Conservation (phyloP, 2,888 invertebrate genomes). For the Amblyteles armatorius region DNA sequence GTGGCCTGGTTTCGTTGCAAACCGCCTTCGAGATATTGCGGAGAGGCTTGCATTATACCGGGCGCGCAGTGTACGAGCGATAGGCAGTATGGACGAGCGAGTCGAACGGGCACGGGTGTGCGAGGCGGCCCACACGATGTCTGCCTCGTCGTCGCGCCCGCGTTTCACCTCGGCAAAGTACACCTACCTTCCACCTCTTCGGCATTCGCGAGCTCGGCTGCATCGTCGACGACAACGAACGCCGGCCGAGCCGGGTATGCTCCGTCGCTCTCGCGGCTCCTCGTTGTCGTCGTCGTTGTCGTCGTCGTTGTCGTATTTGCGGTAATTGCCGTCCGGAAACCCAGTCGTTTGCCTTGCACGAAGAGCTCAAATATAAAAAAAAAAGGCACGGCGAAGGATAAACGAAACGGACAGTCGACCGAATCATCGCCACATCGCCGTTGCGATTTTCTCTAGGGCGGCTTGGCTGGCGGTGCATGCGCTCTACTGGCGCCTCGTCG, state of each 20-base stretch:
- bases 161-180: conserved; percentile 34
- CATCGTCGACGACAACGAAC: neutral
- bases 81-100: conserved; percentile 17
- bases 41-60: conserved; percentile 13
- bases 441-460: conserved; percentile 26
- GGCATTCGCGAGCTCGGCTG: neutral
- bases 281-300: conserved; percentile 60
- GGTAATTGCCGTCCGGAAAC: conserved; percentile 72
- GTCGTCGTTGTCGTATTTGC: conserved; percentile 36
- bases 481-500: conserved; percentile 19
- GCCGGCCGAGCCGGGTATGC: conserved; percentile 18
- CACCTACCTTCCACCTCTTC: neutral
- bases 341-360: conserved; percentile 74
- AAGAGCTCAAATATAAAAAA: conserved; percentile 58
- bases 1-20: conserved; percentile 80
- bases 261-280: conserved; percentile 45
- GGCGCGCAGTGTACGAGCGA: conserved; percentile 12
- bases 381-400: conserved; percentile 43
- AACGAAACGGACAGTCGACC: conserved; percentile 68
- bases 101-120: conserved; percentile 13
- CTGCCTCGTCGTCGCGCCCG: conserved; percentile 7
- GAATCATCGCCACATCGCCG: conserved; percentile 68
- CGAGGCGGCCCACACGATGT: conserved; percentile 16
- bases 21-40: conserved; percentile 74
- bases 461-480: conserved; percentile 6